Evolutionary conservation across 2,113 vertebrate genomes (phyloP).

Genomic region (Coregonus clupeaformis): DNA sequence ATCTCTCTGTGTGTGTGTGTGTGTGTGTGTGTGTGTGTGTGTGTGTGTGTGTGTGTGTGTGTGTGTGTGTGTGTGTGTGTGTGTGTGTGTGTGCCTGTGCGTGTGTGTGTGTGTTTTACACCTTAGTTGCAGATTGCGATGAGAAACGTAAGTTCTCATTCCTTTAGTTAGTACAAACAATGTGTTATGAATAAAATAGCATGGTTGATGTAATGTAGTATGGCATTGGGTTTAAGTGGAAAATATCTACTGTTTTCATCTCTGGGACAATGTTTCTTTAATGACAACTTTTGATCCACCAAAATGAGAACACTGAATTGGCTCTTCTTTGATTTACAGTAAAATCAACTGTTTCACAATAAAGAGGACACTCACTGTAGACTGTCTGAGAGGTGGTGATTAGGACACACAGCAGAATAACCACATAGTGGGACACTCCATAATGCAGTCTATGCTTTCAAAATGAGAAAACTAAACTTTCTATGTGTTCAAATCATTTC

Average conservation of each 20-base stretch:
- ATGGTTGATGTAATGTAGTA: not conserved
- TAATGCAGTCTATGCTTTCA: not conserved
- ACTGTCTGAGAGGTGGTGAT: not conserved
- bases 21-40: no score
- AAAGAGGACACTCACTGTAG: not conserved
- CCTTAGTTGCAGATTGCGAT: no score
- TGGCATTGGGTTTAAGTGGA: not conserved
- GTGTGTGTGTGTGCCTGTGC: no score
- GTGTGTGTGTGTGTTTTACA: no score
- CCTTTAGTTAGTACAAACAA: no score
- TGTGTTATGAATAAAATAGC: no score
- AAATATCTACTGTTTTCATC: not conserved
- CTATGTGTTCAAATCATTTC: no score
- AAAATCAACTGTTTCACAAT: not conserved
- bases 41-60: no score
- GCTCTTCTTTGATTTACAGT: not conserved
- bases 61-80: no score
- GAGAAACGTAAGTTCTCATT: no score
- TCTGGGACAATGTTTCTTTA: not conserved
- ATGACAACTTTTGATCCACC: not conserved
- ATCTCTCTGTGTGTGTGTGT: no score
- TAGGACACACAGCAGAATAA: not conserved
- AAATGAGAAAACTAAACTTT: no score
- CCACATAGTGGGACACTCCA: not conserved
- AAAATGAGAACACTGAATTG: not conserved